Percentiles rank a stretch among this genome's conserved stretches.
Evolutionary conservation across 2,888 invertebrate species (phyloP).

Genomic region (Agrochola circellaris): DNA sequence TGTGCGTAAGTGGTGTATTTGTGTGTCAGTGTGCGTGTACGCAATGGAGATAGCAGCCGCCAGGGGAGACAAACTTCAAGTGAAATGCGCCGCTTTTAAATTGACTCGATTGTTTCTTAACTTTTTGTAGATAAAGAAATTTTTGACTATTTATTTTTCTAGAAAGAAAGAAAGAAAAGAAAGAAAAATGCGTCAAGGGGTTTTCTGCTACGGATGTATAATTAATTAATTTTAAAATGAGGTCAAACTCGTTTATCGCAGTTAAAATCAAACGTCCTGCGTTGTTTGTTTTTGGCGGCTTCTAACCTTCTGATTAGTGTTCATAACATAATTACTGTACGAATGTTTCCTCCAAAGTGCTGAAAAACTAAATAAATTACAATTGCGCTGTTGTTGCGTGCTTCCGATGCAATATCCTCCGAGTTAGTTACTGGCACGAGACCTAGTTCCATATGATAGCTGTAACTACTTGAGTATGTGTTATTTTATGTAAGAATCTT

Average conservation of each 20-base stretch:
- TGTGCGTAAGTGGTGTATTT: constrained; percentile 75
- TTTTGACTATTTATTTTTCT: neutral
- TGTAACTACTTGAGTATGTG: constrained; percentile 24
- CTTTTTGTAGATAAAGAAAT: neutral
- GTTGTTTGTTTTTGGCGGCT: constrained; percentile 50
- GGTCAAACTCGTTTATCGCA: constrained; percentile 42
- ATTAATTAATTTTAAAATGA: constrained; percentile 49
- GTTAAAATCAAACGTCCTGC: constrained; percentile 60
- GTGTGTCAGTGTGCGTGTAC: constrained; percentile 82
- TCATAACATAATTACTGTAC: constrained; percentile 58
- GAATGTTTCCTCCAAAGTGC: constrained; percentile 59
- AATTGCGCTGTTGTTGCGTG: constrained; percentile 69
- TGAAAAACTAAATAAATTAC: constrained; percentile 67
- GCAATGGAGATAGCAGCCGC: constrained; percentile 87
- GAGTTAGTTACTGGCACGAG: constrained; percentile 54
- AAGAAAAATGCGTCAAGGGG: too few species aligned
- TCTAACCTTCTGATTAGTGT: constrained; percentile 58
- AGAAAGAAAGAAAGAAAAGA: too few species aligned
- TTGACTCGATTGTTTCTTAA: constrained; percentile 3
- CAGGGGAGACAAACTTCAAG: constrained; percentile 80
- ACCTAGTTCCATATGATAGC: constrained; percentile 65
- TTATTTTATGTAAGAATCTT: constrained; percentile 25
- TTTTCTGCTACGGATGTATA: neutral
- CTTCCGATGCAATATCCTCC: constrained; percentile 73
- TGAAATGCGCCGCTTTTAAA: constrained; percentile 85